Conservation (phyloP, 2,113 vertebrate genomes). For the Aphelocoma coerulescens region DNA sequence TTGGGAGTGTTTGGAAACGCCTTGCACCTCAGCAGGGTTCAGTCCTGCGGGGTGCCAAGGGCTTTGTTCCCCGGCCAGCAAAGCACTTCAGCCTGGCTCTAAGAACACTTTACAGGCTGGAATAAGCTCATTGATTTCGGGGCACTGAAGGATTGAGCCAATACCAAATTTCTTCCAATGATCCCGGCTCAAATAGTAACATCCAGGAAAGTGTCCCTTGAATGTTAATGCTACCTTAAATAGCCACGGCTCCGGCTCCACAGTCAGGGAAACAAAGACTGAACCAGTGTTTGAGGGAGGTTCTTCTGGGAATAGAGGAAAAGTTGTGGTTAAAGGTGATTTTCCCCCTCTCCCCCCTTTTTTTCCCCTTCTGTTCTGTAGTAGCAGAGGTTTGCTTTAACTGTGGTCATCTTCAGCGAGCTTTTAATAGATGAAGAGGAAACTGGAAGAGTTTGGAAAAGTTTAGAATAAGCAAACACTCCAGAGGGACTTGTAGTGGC, state of each 20-base stretch:
- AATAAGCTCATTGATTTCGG: not conserved
- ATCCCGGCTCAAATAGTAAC: not conserved
- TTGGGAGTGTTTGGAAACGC: not conserved
- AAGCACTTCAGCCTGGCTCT: not conserved
- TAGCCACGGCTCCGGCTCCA: not conserved
- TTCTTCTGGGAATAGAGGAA: not conserved
- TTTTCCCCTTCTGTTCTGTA: not conserved
- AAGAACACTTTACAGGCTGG: not conserved
- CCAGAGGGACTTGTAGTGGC: conserved; percentile 30
- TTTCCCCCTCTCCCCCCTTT: not conserved
- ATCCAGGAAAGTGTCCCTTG: conserved; percentile 1
- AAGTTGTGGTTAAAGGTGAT: not conserved
- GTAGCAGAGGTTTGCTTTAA: not conserved
- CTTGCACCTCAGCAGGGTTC: conserved; percentile 22
- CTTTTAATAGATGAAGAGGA: conserved; percentile 7
- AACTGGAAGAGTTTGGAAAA: not conserved
- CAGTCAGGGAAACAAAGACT: not conserved
- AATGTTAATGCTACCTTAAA: not conserved
- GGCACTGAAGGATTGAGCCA: not conserved
- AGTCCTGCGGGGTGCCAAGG: not conserved
- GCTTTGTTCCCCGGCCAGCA: conserved; percentile 29
- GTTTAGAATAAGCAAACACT: not conserved
- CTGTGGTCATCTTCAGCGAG: not conserved
- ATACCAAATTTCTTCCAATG: not conserved
- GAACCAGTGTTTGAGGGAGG: not conserved